A percentile compares a stretch with the other conserved stretches of the same genome.
These are phyloP conservation scores for Melanotaenia trifasciata DNA, from an alignment of 2,797 vertebrate species.

Conservation along the genomic window DNA sequence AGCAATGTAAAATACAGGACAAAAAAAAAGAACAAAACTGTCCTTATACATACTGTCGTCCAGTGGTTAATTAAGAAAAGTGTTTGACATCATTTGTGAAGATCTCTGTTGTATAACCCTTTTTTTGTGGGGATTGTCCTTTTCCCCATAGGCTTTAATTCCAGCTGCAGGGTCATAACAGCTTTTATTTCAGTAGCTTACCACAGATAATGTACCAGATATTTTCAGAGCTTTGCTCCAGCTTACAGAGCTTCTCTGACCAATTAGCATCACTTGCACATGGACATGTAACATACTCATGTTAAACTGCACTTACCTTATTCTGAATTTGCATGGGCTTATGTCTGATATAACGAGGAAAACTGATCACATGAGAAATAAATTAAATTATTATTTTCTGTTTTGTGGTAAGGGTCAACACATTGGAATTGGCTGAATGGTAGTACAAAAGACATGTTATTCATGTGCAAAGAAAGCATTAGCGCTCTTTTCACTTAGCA, in stretches of 20 bases:
- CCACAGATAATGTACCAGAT: slow-evolving; percentile 30
- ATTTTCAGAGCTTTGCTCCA: slow-evolving; percentile 40
- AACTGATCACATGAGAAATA: background rate
- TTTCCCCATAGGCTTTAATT: slow-evolving; percentile 12
- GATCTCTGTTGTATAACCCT: background rate
- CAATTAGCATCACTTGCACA: slow-evolving; percentile 26
- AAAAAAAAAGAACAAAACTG: slow-evolving; percentile 46
- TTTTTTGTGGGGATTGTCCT: background rate
- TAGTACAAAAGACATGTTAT: background rate
- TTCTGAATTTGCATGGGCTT: background rate
- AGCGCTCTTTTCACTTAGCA: background rate
- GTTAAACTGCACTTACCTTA: background rate
- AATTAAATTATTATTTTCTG: background rate
- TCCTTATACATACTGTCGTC: slow-evolving; percentile 7
- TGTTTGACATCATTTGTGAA: background rate
- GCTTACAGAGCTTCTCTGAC: slow-evolving; percentile 37
- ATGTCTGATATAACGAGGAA: background rate
- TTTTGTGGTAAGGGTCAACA: background rate
- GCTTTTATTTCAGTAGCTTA: slow-evolving; percentile 51
- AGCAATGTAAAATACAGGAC: slow-evolving; percentile 60
- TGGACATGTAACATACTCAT: slow-evolving; percentile 13
- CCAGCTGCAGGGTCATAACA: slow-evolving; percentile 51
- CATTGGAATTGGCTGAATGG: background rate
- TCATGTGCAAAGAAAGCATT: background rate
- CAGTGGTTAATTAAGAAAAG: background rate